A percentile compares a stretch with the other conserved stretches of the same genome.
These are phyloP conservation scores for Cosmia trapezina DNA, from an alignment of 2,888 invertebrate genomes.

Conservation along the genomic window DNA sequence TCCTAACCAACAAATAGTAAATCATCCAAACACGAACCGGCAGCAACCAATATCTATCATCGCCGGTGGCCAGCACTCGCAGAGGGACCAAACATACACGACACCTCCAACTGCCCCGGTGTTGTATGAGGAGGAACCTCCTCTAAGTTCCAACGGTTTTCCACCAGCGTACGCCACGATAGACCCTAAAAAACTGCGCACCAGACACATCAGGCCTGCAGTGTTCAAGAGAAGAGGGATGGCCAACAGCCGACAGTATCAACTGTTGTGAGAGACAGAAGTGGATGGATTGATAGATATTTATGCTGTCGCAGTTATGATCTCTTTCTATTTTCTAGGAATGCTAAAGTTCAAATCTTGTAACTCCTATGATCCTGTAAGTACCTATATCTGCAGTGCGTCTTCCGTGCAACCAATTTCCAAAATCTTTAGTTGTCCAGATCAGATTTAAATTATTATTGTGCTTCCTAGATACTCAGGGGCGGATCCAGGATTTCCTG, in stretches of 20 bases:
- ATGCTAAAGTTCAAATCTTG: neutral
- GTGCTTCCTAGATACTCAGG: neutral
- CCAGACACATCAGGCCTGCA: slow-evolving; percentile 69
- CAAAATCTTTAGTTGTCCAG: neutral
- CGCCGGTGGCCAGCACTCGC: neutral
- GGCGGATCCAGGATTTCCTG: too few species aligned
- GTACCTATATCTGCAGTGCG: neutral
- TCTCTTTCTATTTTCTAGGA: neutral
- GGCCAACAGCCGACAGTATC: slow-evolving; percentile 40
- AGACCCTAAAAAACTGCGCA: slow-evolving; percentile 72
- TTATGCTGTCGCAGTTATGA: neutral
- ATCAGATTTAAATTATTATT: neutral
- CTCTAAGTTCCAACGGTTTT: slow-evolving; percentile 46
- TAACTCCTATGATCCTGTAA: neutral
- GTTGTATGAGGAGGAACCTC: slow-evolving; percentile 46
- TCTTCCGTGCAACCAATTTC: neutral
- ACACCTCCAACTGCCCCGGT: slow-evolving; percentile 56
- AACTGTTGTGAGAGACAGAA: slow-evolving; percentile 45
- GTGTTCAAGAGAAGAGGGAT: slow-evolving; percentile 64
- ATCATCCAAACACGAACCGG: slow-evolving; percentile 3
- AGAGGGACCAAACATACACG: slow-evolving; percentile 41
- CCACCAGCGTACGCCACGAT: slow-evolving; percentile 75
- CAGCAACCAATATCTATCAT: slow-evolving; percentile 36
- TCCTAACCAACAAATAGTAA: slow-evolving; percentile 13
- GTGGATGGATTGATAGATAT: neutral